Percentiles rank a stretch among this genome's conserved stretches.
Evolutionary conservation across 2,797 vertebrate genomes (phyloP).

Genomic region (Moxostoma hubbsi): DNA sequence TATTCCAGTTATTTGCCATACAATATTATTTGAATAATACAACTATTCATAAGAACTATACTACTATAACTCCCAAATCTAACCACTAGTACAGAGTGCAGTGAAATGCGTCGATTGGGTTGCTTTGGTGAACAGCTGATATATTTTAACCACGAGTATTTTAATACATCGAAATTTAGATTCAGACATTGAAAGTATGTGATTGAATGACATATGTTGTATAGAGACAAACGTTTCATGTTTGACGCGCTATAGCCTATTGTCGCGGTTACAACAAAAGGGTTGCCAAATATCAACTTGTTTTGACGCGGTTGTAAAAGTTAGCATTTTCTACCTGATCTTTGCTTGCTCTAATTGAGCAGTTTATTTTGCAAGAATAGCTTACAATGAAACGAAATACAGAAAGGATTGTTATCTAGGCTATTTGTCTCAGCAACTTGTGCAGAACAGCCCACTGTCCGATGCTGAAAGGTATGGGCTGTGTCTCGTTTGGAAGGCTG

Average conservation of each 20-base stretch:
- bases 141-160: background rate
- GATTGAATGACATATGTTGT: background rate
- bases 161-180: background rate
- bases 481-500: no score
- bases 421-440: no score
- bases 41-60: background rate
- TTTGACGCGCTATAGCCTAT: background rate
- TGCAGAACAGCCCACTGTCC: background rate
- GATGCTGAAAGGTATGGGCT: background rate
- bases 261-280: slow-evolving; percentile 6
- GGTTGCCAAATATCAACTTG: slow-evolving; percentile 45
- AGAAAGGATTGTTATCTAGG: no score
- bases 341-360: no score
- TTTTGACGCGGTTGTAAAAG: background rate
- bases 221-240: background rate
- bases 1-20: background rate
- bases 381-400: no score
- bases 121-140: slow-evolving; percentile 35
- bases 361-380: no score
- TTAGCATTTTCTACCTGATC: background rate
- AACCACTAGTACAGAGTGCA: background rate
- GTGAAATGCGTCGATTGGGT: background rate
- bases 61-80: background rate
- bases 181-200: no score
- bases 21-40: background rate